Percentiles rank a stretch among this genome's conserved stretches.
These are phyloP conservation scores for Melipona quadrifasciata DNA, from an alignment of 1,140 invertebrate species.

Conservation along the genomic window DNA sequence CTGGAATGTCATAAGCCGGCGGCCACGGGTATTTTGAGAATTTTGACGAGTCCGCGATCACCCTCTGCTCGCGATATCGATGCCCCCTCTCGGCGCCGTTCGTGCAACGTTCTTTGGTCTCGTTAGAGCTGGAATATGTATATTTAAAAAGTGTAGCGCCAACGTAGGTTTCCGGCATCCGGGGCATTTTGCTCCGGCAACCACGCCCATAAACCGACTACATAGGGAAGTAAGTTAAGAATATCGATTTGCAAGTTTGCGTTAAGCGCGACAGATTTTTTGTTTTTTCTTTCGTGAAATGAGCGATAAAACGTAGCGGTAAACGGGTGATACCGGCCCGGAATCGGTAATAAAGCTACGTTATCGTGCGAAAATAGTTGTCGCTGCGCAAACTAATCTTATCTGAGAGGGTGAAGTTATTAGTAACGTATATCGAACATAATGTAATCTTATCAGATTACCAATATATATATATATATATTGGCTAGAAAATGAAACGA, in stretches of 20 bases:
- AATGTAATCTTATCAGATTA: slow-evolving; percentile 42
- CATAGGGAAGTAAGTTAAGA: too few species aligned
- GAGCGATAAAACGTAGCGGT: background rate
- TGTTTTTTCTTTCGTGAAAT: too few species aligned
- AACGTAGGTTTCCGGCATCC: background rate
- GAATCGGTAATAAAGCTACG: background rate
- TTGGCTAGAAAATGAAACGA: slow-evolving; percentile 24
- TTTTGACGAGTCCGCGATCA: slow-evolving; percentile 49
- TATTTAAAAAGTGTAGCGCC: background rate
- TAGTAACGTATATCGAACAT: slow-evolving; percentile 39
- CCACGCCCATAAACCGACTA: background rate
- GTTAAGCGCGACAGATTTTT: background rate
- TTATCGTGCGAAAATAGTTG: slow-evolving; percentile 37
- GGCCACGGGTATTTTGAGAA: slow-evolving; percentile 64
- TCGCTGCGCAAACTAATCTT: slow-evolving; percentile 37
- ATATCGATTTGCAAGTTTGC: background rate
- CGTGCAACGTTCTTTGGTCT: background rate
- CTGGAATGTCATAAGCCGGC: slow-evolving; percentile 63
- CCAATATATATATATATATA: background rate
- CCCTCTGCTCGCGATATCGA: background rate
- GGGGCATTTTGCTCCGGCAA: background rate
- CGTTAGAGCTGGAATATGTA: too few species aligned
- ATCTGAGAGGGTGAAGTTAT: slow-evolving; percentile 47
- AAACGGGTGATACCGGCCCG: background rate
- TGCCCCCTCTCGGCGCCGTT: too few species aligned